A percentile compares a stretch with the other conserved stretches of the same genome.
These are phyloP conservation scores for Acanthoscelides obtectus DNA, from an alignment of 2,888 invertebrate genomes.

Conservation along the genomic window DNA sequence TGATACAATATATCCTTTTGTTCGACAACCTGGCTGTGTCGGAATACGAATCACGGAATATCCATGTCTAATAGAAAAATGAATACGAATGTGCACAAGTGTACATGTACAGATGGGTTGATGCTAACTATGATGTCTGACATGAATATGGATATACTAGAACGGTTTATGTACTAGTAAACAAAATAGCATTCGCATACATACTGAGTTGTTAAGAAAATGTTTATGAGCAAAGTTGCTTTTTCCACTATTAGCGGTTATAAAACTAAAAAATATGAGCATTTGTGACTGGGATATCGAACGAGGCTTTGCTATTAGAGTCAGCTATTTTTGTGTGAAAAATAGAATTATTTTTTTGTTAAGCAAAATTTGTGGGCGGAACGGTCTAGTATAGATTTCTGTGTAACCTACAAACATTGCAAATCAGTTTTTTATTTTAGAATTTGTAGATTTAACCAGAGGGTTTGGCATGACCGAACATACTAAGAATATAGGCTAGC, in stretches of 20 bases:
- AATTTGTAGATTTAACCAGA: too few relatives aligned
- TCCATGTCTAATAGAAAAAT: not conserved
- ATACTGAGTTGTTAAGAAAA: not conserved
- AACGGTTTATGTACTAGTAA: not conserved
- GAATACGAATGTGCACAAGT: not conserved
- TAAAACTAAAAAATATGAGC: not conserved
- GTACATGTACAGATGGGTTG: not conserved
- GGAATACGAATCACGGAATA: not conserved
- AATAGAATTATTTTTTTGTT: too few relatives aligned
- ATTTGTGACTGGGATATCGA: not conserved
- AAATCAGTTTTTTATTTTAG: too few relatives aligned
- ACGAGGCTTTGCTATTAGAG: not conserved
- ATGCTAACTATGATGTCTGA: not conserved
- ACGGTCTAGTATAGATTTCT: too few relatives aligned
- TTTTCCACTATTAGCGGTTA: not conserved
- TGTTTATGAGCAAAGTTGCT: not conserved
- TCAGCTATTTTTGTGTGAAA: too few relatives aligned
- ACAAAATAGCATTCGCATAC: not conserved
- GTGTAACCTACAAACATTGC: too few relatives aligned
- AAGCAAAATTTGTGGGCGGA: too few relatives aligned
- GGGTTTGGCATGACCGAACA: too few relatives aligned
- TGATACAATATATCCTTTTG: not conserved
- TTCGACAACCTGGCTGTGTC: not conserved
- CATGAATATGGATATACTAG: not conserved
- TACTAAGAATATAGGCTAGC: too few relatives aligned